Evolutionary conservation across 2,113 vertebrate genomes (phyloP).

Genomic region (Elaphurus davidianus): DNA sequence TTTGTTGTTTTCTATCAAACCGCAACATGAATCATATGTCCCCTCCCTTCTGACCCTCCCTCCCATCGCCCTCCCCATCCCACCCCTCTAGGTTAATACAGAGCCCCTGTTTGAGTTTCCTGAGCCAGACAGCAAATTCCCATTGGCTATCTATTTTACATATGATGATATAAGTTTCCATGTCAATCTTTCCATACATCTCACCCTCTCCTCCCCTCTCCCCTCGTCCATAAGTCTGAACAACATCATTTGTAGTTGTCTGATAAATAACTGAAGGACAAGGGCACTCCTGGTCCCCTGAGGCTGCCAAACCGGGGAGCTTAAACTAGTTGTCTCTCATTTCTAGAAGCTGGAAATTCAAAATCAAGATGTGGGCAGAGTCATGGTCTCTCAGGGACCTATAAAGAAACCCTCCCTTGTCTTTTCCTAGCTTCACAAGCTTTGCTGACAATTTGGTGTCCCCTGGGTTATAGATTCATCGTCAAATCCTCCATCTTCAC

Average conservation of each 20-base stretch:
- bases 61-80: background rate
- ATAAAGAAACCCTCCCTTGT: background rate
- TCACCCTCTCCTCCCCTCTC: background rate
- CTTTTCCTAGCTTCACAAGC: background rate
- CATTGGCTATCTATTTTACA: background rate
- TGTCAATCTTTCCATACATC: background rate
- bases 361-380: background rate
- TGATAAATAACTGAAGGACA: background rate
- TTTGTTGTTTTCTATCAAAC: background rate
- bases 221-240: background rate
- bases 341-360: background rate
- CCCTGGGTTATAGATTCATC: background rate
- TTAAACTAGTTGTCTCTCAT: background rate
- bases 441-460: background rate
- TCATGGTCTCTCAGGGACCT: background rate
- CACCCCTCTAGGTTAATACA: background rate
- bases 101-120: background rate
- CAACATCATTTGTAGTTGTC: background rate
- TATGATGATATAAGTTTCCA: background rate
- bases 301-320: background rate
- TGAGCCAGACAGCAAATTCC: background rate
- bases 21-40: accelerated
- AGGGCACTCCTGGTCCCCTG: background rate
- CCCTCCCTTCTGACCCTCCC: background rate
- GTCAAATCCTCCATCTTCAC: background rate